phyloP scores from a whole-genome alignment of 2,797 vertebrate genomes.

The Crenichthys baileyi region DNA sequence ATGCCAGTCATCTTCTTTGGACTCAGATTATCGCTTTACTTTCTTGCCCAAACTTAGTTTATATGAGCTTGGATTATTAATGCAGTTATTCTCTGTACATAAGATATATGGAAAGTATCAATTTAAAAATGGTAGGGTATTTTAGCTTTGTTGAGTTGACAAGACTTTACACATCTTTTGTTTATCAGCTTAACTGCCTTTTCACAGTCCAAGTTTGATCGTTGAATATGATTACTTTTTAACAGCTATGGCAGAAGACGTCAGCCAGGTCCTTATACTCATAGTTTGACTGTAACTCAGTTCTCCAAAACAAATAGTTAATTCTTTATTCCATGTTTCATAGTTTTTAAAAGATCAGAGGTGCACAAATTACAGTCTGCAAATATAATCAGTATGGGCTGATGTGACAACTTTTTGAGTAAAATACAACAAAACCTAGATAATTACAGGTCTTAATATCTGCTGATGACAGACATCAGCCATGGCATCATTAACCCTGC shows the following conservation, averaged over 20 bases:
- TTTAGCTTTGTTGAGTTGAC: too few relatives aligned
- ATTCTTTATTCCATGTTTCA: neutral
- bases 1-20: too few relatives aligned
- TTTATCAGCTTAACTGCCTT: neutral
- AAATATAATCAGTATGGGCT: conserved; percentile 14
- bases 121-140: too few relatives aligned
- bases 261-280: neutral
- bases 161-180: too few relatives aligned
- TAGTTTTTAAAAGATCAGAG: neutral
- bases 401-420: conserved; percentile 15
- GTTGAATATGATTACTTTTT: neutral
- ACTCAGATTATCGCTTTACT: too few relatives aligned
- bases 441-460: conserved; percentile 35
- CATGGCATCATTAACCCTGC: conserved; percentile 32
- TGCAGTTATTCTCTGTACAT: too few relatives aligned
- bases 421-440: conserved; percentile 2
- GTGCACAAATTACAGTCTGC: neutral
- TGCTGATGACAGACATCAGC: conserved; percentile 29
- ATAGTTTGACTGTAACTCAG: neutral
- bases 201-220: neutral
- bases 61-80: too few relatives aligned
- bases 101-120: too few relatives aligned
- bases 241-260: neutral
- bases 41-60: too few relatives aligned
- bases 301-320: neutral